Conservation (phyloP, 2,888 invertebrate species). For the Acrocyrtus sp. region DNA sequence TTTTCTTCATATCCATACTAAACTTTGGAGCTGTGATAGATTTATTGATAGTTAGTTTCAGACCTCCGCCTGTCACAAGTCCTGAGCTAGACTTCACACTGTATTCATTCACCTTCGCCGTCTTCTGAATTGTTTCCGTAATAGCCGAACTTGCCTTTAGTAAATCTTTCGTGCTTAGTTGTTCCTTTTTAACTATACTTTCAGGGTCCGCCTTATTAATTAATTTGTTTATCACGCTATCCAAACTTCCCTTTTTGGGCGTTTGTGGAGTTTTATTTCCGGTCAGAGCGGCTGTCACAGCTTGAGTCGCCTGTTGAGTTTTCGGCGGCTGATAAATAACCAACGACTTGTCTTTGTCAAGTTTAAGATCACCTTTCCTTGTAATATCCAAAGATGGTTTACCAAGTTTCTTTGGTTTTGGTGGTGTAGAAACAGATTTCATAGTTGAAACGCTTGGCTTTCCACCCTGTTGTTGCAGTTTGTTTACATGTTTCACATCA, state of each 20-base stretch:
- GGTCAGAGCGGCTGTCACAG: conserved; percentile 47
- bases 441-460: conserved; percentile 62
- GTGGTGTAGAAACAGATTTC: conserved; percentile 59
- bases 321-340: conserved; percentile 46
- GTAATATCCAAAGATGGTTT: conserved; percentile 33
- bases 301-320: conserved; percentile 37
- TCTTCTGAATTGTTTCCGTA: conserved; percentile 59
- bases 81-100: conserved; percentile 57
- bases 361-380: conserved; percentile 32
- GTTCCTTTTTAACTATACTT: conserved; percentile 22
- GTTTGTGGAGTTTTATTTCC: conserved; percentile 31
- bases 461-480: conserved; percentile 49
- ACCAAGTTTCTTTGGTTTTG: conserved; percentile 23
- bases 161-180: conserved; percentile 57
- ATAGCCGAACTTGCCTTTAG: conserved; percentile 58
- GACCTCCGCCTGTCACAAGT: conserved; percentile 48
- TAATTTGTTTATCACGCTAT: conserved; percentile 87
- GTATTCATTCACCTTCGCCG: conserved; percentile 54
- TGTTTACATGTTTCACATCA: conserved; percentile 29
- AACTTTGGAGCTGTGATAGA: conserved; percentile 67
- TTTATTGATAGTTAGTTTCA: conserved; percentile 92
- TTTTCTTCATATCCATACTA: conserved; percentile 39
- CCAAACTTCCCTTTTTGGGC: conserved; percentile 73
- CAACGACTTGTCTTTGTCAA: conserved; percentile 54
- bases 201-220: conserved; percentile 69